Evolutionary conservation across 1,140 invertebrate species (phyloP).

Genomic region (Brachionus manjavacas): DNA sequence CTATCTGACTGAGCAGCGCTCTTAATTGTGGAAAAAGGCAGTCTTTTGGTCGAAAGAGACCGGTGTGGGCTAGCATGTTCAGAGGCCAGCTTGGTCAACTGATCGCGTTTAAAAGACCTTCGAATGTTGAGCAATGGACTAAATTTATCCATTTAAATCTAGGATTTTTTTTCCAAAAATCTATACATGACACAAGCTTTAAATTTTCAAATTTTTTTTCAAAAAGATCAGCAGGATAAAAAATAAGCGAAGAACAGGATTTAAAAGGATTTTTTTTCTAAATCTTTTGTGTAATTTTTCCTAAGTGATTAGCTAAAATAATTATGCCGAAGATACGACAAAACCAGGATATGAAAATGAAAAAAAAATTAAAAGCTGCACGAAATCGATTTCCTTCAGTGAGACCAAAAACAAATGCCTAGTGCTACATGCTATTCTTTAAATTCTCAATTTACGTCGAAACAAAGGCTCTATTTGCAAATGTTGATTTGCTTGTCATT

Average conservation of each 20-base stretch:
- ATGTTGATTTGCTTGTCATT: neutral
- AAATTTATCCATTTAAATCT: neutral
- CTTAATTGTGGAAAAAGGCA: slow-evolving; percentile 33
- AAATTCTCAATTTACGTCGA: neutral
- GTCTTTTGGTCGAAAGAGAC: neutral
- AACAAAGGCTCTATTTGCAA: neutral
- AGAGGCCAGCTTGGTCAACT: neutral
- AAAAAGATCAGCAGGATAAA: neutral
- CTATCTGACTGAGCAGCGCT: neutral
- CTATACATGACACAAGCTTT: neutral
- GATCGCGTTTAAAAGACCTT: neutral
- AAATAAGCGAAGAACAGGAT: neutral
- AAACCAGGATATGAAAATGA: neutral
- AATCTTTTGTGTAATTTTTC: neutral
- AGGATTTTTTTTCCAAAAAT: neutral
- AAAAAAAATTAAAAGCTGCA: neutral
- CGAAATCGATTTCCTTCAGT: neutral
- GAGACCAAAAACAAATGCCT: neutral
- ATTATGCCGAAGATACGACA: neutral
- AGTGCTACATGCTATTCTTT: neutral
- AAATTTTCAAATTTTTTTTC: too few relatives aligned
- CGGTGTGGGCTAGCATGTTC: neutral
- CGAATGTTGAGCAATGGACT: neutral
- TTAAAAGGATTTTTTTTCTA: neutral
- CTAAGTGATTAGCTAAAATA: neutral